Percentiles rank a stretch among this genome's conserved stretches.
phyloP scores from a whole-genome alignment of 2,888 invertebrate genomes.

The Himalopsyche kuldschensis region DNA sequence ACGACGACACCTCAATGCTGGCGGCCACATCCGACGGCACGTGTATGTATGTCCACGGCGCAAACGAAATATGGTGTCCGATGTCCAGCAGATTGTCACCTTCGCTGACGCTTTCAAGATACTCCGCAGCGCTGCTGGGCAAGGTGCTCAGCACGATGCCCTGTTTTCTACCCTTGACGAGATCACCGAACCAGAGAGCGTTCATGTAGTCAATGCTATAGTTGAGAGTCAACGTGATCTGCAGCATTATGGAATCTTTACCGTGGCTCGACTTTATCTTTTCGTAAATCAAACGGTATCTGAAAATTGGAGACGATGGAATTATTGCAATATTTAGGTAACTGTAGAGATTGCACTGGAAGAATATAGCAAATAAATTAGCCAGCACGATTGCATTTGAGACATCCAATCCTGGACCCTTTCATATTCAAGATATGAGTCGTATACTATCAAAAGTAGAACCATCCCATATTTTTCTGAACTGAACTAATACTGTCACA shows the following conservation, averaged over 20 bases:
- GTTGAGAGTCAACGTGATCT: slow-evolving; percentile 15
- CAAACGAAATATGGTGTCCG: slow-evolving; percentile 51
- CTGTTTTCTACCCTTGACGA: slow-evolving; percentile 43
- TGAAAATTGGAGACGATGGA: slow-evolving; percentile 16
- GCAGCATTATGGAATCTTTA: slow-evolving; percentile 23
- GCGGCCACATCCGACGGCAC: neutral
- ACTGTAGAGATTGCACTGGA: no score
- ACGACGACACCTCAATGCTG: neutral
- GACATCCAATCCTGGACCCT: no score
- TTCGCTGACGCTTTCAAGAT: slow-evolving; percentile 45
- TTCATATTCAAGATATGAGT: no score
- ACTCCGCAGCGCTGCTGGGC: slow-evolving; percentile 47
- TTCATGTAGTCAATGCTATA: slow-evolving; percentile 46
- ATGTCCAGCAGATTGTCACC: slow-evolving; percentile 49
- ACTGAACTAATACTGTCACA: no score
- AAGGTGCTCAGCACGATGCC: slow-evolving; percentile 49
- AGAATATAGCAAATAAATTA: no score
- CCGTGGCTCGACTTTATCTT: slow-evolving; percentile 17
- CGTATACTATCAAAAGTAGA: no score
- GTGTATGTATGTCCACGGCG: slow-evolving; percentile 47
- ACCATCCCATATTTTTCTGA: no score
- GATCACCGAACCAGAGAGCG: slow-evolving; percentile 49
- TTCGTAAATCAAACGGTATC: slow-evolving; percentile 31
- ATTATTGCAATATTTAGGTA: neutral
- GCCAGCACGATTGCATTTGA: no score